Evolutionary conservation across 2,797 vertebrate species (phyloP).

Genomic region (Oreortyx pictus): DNA sequence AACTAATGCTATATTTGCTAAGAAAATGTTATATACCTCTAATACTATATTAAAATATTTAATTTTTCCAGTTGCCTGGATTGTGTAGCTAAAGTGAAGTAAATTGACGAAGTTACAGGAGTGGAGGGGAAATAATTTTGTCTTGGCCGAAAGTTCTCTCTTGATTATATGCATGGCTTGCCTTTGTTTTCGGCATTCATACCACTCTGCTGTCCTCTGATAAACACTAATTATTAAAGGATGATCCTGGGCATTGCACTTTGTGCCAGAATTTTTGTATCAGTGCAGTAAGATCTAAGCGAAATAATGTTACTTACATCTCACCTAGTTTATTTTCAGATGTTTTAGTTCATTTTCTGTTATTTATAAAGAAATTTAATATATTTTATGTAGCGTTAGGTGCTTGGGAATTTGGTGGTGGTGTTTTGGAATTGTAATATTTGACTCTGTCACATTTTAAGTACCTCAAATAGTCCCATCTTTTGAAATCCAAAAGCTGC

Average conservation of each 20-base stretch:
- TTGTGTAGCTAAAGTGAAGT: neutral
- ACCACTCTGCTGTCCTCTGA: neutral
- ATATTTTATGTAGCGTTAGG: neutral
- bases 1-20: neutral
- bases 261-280: neutral
- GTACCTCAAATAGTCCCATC: neutral
- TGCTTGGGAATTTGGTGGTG: neutral
- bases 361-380: neutral
- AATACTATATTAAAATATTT: neutral
- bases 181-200: neutral
- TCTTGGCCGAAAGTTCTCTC: neutral
- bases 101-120: neutral
- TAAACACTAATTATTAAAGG: neutral
- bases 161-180: neutral
- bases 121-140: neutral
- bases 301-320: neutral
- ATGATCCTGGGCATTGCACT: rapidly evolving
- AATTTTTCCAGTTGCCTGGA: neutral
- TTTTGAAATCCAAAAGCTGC: neutral
- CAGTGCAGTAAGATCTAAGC: neutral
- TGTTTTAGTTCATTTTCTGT: neutral
- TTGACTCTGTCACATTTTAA: neutral
- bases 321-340: neutral
- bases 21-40: neutral
- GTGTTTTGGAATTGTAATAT: neutral